Conservation (phyloP, 2,113 vertebrate genomes). For the Pyrgilauda ruficollis region DNA sequence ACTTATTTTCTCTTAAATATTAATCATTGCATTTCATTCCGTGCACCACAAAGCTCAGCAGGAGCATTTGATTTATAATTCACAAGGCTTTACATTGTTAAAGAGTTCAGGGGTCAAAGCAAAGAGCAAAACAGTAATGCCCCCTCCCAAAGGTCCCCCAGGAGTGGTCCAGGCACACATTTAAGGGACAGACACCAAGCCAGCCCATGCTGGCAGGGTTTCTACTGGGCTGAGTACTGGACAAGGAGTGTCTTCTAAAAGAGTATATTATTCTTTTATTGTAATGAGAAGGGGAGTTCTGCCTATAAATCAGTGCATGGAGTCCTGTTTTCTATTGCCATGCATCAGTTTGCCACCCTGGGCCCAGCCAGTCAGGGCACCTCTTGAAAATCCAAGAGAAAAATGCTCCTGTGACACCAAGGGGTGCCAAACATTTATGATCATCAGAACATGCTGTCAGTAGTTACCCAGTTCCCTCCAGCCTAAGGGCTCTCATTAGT, state of each 20-base stretch:
- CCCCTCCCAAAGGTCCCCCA: background rate
- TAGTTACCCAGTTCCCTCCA: background rate
- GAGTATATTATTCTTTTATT: background rate
- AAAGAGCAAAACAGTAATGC: background rate
- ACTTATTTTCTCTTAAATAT: conserved; percentile 68
- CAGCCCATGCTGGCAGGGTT: background rate
- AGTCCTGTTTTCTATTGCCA: background rate
- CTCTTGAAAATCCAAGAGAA: background rate
- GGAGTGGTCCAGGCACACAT: background rate
- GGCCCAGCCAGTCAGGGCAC: background rate
- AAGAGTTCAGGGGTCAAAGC: background rate
- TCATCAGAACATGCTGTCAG: background rate
- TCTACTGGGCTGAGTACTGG: background rate
- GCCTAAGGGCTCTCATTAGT: background rate
- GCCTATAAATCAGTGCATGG: background rate
- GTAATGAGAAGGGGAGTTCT: background rate
- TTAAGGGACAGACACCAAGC: background rate
- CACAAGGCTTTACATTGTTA: conserved; percentile 29
- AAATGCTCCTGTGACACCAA: background rate
- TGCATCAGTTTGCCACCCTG: background rate
- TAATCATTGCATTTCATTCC: conserved; percentile 61
- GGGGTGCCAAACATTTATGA: background rate
- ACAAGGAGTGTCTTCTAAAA: background rate
- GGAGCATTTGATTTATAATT: conserved; percentile 30
- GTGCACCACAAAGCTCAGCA: conserved; percentile 47